Evolutionary conservation across 2,797 vertebrate species (phyloP).

Genomic region (Sciaenops ocellatus): DNA sequence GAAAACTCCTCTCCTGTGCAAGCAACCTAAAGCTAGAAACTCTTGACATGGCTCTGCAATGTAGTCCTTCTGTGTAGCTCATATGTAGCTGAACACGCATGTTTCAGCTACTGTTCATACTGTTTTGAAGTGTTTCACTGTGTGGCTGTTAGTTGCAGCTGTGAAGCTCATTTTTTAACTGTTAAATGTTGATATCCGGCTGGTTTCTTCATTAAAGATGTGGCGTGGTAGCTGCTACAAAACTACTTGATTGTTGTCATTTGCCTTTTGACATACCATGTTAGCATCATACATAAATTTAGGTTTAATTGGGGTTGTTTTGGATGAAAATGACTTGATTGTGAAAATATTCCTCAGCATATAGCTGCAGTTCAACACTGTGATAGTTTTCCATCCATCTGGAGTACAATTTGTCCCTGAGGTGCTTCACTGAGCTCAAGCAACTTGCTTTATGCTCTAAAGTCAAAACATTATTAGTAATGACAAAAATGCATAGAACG

Average conservation of each 20-base stretch:
- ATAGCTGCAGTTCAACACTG: neutral
- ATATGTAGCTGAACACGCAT: neutral
- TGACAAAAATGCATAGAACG: conserved; percentile 20
- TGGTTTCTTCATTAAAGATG: neutral
- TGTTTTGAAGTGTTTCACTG: neutral
- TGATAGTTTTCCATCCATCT: neutral
- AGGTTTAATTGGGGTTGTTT: neutral
- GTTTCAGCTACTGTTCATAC: neutral
- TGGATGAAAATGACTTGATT: neutral
- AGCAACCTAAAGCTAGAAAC: neutral
- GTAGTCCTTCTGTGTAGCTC: neutral
- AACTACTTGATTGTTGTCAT: neutral
- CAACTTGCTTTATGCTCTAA: neutral
- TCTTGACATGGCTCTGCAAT: neutral
- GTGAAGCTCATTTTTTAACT: neutral
- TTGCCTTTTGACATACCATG: neutral
- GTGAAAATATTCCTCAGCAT: neutral
- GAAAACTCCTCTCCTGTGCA: neutral
- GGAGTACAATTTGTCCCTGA: conserved; percentile 47
- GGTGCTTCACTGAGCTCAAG: conserved; percentile 21
- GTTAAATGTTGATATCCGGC: neutral
- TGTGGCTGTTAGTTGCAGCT: too few species aligned
- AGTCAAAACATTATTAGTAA: neutral
- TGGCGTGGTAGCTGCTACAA: neutral
- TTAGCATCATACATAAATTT: neutral